Conservation (phyloP, 2,888 invertebrate genomes). For the Euplexia lucipara region DNA sequence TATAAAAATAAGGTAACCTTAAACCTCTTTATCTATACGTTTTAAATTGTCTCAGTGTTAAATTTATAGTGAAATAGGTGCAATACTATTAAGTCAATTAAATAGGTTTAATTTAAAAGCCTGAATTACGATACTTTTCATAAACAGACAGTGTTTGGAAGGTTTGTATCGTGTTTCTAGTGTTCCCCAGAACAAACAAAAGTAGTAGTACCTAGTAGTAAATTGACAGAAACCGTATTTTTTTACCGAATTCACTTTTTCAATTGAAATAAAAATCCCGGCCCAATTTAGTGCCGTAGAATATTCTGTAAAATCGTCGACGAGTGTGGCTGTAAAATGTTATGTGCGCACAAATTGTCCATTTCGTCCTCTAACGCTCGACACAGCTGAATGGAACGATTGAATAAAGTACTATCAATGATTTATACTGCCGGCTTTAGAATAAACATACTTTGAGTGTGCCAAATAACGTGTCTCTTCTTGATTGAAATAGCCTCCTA, state of each 20-base stretch:
- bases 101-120: not conserved
- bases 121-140: not conserved
- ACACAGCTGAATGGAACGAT: slow-evolving; percentile 27
- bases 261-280: slow-evolving; percentile 16
- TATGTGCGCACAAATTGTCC: slow-evolving; percentile 70
- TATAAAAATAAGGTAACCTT: too few species aligned
- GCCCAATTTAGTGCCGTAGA: not conserved
- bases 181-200: too few species aligned
- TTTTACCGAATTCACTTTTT: too few species aligned
- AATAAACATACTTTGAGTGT: not conserved
- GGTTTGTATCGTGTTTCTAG: too few species aligned
- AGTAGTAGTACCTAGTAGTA: too few species aligned
- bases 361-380: slow-evolving; percentile 53
- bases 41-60: too few species aligned
- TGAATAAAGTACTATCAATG: slow-evolving; percentile 25
- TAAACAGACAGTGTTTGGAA: not conserved
- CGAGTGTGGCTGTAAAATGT: slow-evolving; percentile 70
- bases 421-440: slow-evolving; percentile 26
- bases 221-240: too few species aligned
- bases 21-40: too few species aligned
- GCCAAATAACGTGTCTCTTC: not conserved
- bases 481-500: not conserved
- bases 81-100: too few species aligned
- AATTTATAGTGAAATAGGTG: too few species aligned
- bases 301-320: slow-evolving; percentile 44